Base-by-base conservation (phyloP, 2,797 vertebrate genomes). In the Hydrolagus colliei region DNA sequence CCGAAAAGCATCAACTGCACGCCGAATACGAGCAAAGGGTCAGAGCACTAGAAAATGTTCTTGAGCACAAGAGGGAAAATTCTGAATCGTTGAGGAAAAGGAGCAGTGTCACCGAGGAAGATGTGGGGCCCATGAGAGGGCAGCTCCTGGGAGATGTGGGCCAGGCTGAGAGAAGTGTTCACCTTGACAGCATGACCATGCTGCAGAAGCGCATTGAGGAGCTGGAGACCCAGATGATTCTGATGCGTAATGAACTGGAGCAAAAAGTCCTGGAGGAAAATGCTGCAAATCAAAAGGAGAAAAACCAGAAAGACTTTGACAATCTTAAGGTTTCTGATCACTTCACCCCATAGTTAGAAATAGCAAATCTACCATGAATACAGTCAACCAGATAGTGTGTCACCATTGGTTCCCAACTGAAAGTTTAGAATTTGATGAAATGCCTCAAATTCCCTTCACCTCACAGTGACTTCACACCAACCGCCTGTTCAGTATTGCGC, bases 251-350 rank as follows among this genome's bases (percentile, higher is more conserved):
- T 0, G 96, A 98, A 89, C 92, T 99, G 88, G 96, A 97, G 90
- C 95, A 93, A 91, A 96, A 96, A 91, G 95, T 95, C 73, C 93
- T 96, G 63, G 95, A 96, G 86, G 97, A 94, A 87, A 95, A 93
- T 0, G 91, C 92, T 32, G 92, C 94, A 88, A 93, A 93, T 72
- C 92, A 99, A 92, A 96, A 93, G 91, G 96, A 97, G 90, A 98
- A 98, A 94, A 97, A 98, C 95, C 98, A 98, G 94, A 95, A 94
- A 91, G 97, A 99, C 94, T 96, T 99, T 94, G 97, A 99, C 89
- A 99, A 95, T 92, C 93, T 99, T 87, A 99, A 99, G 98, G 97
- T 98, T 93, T 88, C 87, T 77, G 75, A 9, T 52, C 41, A 52
- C 41, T 52, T 52, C 41, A 6, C 41, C 41, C 41, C 41, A 52